phyloP scores from a whole-genome alignment of 2,888 invertebrate species.

The Ormyrus pomaceus region DNA sequence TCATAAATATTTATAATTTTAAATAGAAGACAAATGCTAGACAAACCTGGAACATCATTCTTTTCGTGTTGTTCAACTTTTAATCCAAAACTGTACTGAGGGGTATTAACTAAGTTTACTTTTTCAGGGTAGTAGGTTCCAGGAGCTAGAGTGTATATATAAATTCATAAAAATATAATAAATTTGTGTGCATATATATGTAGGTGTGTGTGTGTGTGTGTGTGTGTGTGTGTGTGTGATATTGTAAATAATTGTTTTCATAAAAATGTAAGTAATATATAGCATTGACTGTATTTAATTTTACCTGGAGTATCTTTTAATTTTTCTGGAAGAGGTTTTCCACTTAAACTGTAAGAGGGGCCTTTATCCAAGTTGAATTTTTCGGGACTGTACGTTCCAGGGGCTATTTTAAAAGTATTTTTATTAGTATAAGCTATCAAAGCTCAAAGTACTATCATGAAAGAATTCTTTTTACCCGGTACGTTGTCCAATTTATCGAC shows the following conservation, averaged over 20 bases:
- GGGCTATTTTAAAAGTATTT: conserved; percentile 59
- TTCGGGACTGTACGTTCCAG: conserved; percentile 68
- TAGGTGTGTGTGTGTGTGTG: too few relatives aligned
- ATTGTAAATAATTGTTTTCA: too few relatives aligned
- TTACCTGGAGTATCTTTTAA: conserved; percentile 61
- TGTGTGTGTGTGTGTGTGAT: too few relatives aligned
- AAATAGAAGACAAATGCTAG: background rate
- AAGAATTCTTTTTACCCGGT: conserved; percentile 35
- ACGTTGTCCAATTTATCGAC: conserved; percentile 73
- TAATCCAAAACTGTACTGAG: conserved; percentile 66
- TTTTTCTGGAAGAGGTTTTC: conserved; percentile 60
- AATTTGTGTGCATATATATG: too few relatives aligned
- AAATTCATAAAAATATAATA: background rate
- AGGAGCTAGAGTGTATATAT: conserved; percentile 67
- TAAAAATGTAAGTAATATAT: too few relatives aligned
- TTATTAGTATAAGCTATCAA: background rate
- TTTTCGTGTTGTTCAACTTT: conserved; percentile 60
- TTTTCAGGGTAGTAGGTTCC: conserved; percentile 79
- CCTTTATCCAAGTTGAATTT: conserved; percentile 66
- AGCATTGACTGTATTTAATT: background rate
- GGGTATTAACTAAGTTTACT: conserved; percentile 73
- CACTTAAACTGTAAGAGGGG: conserved; percentile 63
- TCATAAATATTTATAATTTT: background rate
- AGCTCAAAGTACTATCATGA: background rate
- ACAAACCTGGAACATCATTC: conserved; percentile 69